These are phyloP conservation scores for Petrocephalus sullivani DNA, from an alignment of 2,797 vertebrate genomes.

Conservation along the genomic window DNA sequence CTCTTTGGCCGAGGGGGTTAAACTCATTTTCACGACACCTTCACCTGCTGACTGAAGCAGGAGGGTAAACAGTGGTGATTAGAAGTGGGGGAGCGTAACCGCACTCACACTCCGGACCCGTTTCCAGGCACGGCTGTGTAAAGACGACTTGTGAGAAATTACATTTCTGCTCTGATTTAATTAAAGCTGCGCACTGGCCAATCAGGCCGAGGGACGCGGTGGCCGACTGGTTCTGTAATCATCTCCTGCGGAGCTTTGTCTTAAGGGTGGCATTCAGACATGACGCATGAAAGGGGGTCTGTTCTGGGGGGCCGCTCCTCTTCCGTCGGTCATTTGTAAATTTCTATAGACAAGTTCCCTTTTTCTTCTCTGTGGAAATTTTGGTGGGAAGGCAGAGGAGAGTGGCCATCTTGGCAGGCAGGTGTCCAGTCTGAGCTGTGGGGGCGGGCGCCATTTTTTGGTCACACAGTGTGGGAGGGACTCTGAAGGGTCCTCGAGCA, in stretches of 20 bases:
- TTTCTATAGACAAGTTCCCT: neutral
- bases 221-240: constrained; percentile 75
- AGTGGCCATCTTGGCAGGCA: neutral
- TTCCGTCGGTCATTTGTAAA: constrained; percentile 41
- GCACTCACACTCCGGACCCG: constrained; percentile 52
- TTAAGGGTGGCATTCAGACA: constrained; percentile 70
- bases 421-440: neutral
- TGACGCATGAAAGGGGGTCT: constrained; percentile 71
- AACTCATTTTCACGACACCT: constrained; percentile 11
- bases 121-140: constrained; percentile 55
- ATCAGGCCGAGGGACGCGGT: constrained; percentile 62
- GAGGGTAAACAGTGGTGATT: constrained; percentile 45
- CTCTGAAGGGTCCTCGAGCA: neutral
- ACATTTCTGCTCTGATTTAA: constrained; percentile 77
- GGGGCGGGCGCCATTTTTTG: neutral
- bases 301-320: constrained; percentile 51
- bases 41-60: constrained; percentile 40
- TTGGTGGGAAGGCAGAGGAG: neutral
- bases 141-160: constrained; percentile 70
- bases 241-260: constrained; percentile 76
- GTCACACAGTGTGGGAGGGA: neutral
- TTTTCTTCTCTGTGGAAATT: neutral
- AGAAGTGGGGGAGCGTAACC: constrained; percentile 52
- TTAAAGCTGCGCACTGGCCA: constrained; percentile 71
- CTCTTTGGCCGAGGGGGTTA: neutral